Percentiles rank a stretch among this genome's conserved stretches.
Conservation (phyloP, 1,140 invertebrate species). For the Macrostomum lignano region DNA sequence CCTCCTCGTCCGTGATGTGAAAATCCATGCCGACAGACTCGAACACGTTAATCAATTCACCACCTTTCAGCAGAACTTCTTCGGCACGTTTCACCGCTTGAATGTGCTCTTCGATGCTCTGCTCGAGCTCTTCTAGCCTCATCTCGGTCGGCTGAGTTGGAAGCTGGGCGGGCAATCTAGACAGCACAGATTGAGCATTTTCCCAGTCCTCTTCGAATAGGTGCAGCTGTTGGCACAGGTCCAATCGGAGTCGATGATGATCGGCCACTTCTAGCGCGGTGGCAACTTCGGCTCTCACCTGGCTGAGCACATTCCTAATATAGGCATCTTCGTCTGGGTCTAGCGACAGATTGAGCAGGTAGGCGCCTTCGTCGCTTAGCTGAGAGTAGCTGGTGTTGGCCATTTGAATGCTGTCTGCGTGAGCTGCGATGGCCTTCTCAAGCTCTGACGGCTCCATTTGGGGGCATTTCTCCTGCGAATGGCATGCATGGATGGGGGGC, state of each 20-base stretch:
- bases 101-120: not conserved
- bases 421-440: too few species aligned
- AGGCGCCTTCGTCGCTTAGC: too few species aligned
- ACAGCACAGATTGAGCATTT: not conserved
- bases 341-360: too few species aligned
- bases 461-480: too few species aligned
- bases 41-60: slow-evolving; percentile 2
- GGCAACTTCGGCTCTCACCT: slow-evolving; percentile 13
- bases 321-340: too few species aligned
- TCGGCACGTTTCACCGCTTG: not conserved
- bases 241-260: slow-evolving; percentile 26
- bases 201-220: slow-evolving; percentile 28
- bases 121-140: slow-evolving; percentile 1
- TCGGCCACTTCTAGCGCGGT: slow-evolving; percentile 45
- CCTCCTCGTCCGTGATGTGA: slow-evolving; percentile 3
- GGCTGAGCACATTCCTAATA: too few species aligned
- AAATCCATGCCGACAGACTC: slow-evolving; percentile 4
- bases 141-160: not conserved
- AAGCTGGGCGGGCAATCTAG: not conserved
- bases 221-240: slow-evolving; percentile 22
- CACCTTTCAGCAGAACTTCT: slow-evolving; percentile 2
- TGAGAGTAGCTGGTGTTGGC: too few species aligned
- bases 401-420: too few species aligned
- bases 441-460: too few species aligned
- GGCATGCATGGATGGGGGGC: too few species aligned